Evolutionary conservation across 2,888 invertebrate genomes (phyloP).

Genomic region (Dysmachus trigonus): DNA sequence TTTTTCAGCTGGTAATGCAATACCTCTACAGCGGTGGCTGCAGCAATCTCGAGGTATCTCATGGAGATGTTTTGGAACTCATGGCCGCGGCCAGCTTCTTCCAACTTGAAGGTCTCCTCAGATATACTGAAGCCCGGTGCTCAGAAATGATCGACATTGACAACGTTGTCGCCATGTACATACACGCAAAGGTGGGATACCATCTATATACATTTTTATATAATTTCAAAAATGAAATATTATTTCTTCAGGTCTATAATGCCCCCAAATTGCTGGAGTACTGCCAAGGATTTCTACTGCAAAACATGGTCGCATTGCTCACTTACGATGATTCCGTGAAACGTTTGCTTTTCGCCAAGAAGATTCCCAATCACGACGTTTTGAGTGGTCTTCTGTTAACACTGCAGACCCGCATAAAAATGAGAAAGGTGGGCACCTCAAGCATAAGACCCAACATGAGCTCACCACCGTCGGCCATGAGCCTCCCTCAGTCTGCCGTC

Average conservation of each 20-base stretch:
- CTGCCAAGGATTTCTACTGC: constrained; percentile 88
- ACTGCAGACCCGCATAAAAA: constrained; percentile 82
- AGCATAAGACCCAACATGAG: constrained; percentile 45
- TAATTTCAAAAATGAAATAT: background rate
- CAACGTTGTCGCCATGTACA: constrained; percentile 91
- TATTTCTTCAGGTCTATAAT: constrained; percentile 77
- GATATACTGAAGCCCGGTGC: constrained; percentile 87
- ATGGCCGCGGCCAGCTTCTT: constrained; percentile 94
- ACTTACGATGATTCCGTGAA: constrained; percentile 92
- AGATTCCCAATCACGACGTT: constrained; percentile 89
- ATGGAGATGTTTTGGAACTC: constrained; percentile 83
- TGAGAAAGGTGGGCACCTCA: constrained; percentile 63
- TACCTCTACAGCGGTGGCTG: constrained; percentile 91
- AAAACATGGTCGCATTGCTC: constrained; percentile 93
- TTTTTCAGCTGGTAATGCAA: constrained; percentile 94
- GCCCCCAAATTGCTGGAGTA: constrained; percentile 87
- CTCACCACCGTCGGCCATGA: constrained; percentile 45
- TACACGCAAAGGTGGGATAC: constrained; percentile 82
- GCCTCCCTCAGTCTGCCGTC: constrained; percentile 32
- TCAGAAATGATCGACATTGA: constrained; percentile 85
- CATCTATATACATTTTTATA: background rate
- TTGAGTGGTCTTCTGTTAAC: constrained; percentile 82
- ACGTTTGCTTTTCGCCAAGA: constrained; percentile 85
- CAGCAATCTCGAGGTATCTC: constrained; percentile 78
- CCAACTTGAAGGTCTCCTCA: constrained; percentile 83